Percentiles rank a stretch among this genome's conserved stretches.
These are phyloP conservation scores for Alloplasta piceator DNA, from an alignment of 2,888 invertebrate species.

Conservation along the genomic window DNA sequence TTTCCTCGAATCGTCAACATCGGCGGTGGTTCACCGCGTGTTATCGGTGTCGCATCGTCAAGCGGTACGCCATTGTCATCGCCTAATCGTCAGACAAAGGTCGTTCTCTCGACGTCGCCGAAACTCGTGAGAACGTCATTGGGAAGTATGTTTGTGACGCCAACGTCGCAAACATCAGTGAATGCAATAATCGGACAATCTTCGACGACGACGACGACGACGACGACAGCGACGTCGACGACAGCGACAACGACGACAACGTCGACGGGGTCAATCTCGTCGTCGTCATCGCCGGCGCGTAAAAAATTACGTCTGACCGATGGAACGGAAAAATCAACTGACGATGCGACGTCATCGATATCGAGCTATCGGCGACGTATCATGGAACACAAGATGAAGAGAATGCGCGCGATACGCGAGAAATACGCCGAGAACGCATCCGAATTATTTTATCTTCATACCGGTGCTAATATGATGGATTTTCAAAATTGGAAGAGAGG, in stretches of 20 bases:
- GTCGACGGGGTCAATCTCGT: too few relatives aligned
- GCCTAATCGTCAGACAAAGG: slow-evolving; percentile 79
- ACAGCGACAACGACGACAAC: slow-evolving; percentile 63
- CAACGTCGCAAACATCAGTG: slow-evolving; percentile 69
- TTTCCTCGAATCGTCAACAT: slow-evolving; percentile 85
- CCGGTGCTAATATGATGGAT: slow-evolving; percentile 95
- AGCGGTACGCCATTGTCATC: slow-evolving; percentile 77
- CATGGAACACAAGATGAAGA: slow-evolving; percentile 89
- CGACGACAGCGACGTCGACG: slow-evolving; percentile 51
- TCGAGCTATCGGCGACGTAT: slow-evolving; percentile 86
- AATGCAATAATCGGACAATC: slow-evolving; percentile 53
- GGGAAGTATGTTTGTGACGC: slow-evolving; percentile 81
- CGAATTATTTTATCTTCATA: slow-evolving; percentile 94
- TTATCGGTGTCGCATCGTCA: slow-evolving; percentile 77
- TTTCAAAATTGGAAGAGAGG: slow-evolving; percentile 93
- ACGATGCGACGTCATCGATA: slow-evolving; percentile 54
- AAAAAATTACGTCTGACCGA: slow-evolving; percentile 83
- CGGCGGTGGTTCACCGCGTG: slow-evolving; percentile 76
- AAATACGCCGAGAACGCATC: slow-evolving; percentile 91
- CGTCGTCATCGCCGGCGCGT: slow-evolving; percentile 82
- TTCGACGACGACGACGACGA: slow-evolving; percentile 65
- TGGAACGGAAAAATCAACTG: slow-evolving; percentile 79
- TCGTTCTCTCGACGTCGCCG: slow-evolving; percentile 81
- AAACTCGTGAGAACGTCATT: slow-evolving; percentile 80
- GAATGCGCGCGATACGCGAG: slow-evolving; percentile 89